Evolutionary conservation across 2,888 invertebrate genomes (phyloP), one percentile per base, ranked within the genome.

Genomic region (Amphipyra tragopoginis): DNA sequence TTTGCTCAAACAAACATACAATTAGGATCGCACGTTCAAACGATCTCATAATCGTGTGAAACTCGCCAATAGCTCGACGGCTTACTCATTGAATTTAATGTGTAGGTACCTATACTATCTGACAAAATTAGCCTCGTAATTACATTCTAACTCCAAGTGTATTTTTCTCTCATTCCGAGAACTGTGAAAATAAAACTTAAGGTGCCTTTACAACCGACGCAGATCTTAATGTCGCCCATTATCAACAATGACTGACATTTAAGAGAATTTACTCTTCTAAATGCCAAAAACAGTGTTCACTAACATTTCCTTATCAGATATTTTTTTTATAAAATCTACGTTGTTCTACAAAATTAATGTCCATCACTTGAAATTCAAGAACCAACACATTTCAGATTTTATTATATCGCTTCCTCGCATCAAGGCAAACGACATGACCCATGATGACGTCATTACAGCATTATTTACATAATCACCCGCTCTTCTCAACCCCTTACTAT

Each of bases 391-490:
- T 87, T 85, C 77, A 77, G 78, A 82, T 83, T 87, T 90, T 85
- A 89, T 90, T 84, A 86, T 83, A 86, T 85, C 86, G 81, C 82
- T 84, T 86, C 81, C 81, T 84, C 83, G 83, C 86, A 86, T 88
- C 89, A 85, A 83, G 81, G 80, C 71, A 84, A 88, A 87, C 85
- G 87, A 87, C 86, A 85, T 86, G 85, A 86, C 88, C 86, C 83
- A 72, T 87, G 86, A 90, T 90, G 90, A 87, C 86, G 86, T 87
- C 89, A 89, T 91, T 90, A 90, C 82, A 81, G 82, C 83, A 85
- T 83, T 87, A 90, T 91, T 91, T 90, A 88, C 90, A 90, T 91
- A 91, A 91, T 90, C 88, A 86, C 85, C 79, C 73, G 75, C 26
- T 79, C 74, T 75, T 59, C 76, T 76, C 76, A 72, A 79, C 73